phyloP scores from a whole-genome alignment of 2,113 vertebrate species.

The Rhynchopsitta pachyrhyncha region DNA sequence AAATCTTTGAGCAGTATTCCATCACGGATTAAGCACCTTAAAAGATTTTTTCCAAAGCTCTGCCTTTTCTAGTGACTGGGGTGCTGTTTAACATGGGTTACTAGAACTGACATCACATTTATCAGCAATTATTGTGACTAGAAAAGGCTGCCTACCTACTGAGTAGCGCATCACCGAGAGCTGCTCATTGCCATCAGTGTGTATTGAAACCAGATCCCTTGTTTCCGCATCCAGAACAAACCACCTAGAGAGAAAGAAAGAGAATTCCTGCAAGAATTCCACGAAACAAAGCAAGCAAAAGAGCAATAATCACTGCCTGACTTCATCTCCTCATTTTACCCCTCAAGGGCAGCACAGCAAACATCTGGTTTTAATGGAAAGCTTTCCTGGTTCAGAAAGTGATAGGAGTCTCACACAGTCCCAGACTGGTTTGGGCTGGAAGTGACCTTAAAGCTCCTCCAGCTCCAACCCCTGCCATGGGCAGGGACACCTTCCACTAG shows the following conservation, averaged over 20 bases:
- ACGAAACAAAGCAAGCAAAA: background rate
- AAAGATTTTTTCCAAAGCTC: background rate
- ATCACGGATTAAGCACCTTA: background rate
- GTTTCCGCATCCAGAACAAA: constrained; percentile 95
- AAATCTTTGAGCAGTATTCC: background rate
- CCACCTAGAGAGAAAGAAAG: constrained; percentile 82
- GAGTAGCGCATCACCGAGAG: constrained; percentile 97
- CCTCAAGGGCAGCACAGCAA: background rate
- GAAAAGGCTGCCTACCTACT: constrained; percentile 77
- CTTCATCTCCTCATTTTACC: background rate
- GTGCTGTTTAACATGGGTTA: background rate
- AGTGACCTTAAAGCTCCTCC: background rate
- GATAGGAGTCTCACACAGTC: background rate
- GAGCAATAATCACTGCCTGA: background rate
- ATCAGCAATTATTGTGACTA: background rate
- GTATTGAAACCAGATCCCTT: constrained; percentile 93
- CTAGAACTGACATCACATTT: background rate
- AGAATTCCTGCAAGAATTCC: constrained; percentile 35
- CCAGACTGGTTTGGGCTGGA: background rate
- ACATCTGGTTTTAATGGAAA: background rate
- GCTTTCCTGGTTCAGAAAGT: background rate
- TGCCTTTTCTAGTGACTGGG: background rate
- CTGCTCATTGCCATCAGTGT: constrained; percentile 97
- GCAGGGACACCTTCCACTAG: background rate
- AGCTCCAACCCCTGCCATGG: background rate